phyloP scores from a whole-genome alignment of 2,888 invertebrate species.

The Crepidodera aurea region DNA sequence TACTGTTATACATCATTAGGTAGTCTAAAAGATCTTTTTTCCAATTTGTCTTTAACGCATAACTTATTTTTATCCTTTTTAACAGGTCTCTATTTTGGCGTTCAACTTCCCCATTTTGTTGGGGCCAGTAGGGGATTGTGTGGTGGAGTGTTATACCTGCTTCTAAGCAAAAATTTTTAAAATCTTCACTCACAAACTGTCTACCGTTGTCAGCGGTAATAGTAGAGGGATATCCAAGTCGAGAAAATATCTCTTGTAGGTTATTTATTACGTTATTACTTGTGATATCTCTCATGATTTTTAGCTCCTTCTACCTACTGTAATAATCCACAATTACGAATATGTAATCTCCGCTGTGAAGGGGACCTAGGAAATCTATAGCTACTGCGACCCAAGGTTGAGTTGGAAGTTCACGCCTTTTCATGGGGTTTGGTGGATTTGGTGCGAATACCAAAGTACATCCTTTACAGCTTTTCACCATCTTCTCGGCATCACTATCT shows the following conservation, averaged over 20 bases:
- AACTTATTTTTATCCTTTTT: constrained; percentile 46
- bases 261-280: constrained; percentile 32
- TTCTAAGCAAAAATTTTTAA: constrained; percentile 39
- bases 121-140: constrained; percentile 37
- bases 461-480: constrained; percentile 37
- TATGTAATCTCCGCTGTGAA: constrained; percentile 40
- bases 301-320: constrained; percentile 47
- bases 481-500: constrained; percentile 44
- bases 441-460: constrained; percentile 38
- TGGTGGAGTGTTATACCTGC: constrained; percentile 35
- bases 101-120: constrained; percentile 40
- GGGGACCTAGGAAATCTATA: constrained; percentile 46
- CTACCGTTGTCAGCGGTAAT: constrained; percentile 43
- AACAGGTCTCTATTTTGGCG: constrained; percentile 47
- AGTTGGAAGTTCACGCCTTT: constrained; percentile 37
- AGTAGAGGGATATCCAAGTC: constrained; percentile 34
- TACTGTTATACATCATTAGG: constrained; percentile 41
- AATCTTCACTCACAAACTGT: constrained; percentile 37
- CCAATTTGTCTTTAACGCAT: constrained; percentile 40
- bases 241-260: constrained; percentile 40
- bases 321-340: constrained; percentile 47
- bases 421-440: constrained; percentile 34
- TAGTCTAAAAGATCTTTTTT: constrained; percentile 43
- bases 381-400: constrained; percentile 43
- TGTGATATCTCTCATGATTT: constrained; percentile 37